Conservation (phyloP, 2,888 invertebrate genomes). For the Bimastos eiseni region DNA sequence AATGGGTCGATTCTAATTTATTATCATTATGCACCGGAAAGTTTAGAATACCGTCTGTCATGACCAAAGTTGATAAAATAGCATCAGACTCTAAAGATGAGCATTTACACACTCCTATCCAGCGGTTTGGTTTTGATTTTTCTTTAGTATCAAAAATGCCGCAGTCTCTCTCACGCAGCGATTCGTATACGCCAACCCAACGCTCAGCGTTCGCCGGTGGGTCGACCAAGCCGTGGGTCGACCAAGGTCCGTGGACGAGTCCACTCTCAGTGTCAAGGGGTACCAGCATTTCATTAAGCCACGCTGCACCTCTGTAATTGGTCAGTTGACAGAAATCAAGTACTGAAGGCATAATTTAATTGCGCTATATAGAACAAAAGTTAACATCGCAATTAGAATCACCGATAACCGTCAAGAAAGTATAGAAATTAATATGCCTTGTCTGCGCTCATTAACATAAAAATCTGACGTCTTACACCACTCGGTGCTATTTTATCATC, state of each 20-base stretch:
- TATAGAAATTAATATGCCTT: too few species aligned
- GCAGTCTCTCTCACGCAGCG: background rate
- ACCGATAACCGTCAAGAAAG: background rate
- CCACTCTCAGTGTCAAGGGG: background rate
- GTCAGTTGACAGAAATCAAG: background rate
- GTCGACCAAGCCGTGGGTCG: slow-evolving; percentile 15
- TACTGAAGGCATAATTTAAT: background rate
- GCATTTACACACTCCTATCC: slow-evolving; percentile 23
- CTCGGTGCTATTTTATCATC: background rate
- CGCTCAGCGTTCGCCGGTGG: background rate
- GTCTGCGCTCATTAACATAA: background rate
- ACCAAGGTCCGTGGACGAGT: slow-evolving; percentile 20
- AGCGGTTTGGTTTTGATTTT: slow-evolving; percentile 24
- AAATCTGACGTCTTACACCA: background rate
- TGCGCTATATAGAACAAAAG: background rate
- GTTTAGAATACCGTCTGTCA: slow-evolving; percentile 24
- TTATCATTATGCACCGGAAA: slow-evolving; percentile 24
- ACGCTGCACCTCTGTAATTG: background rate
- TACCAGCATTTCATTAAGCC: background rate
- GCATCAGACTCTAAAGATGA: slow-evolving; percentile 9
- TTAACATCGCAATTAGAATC: background rate
- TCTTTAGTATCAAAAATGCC: slow-evolving; percentile 19
- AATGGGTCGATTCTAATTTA: slow-evolving; percentile 15
- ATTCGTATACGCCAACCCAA: slow-evolving; percentile 16
- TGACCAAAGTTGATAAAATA: slow-evolving; percentile 27